Conservation (phyloP, 2,888 invertebrate species). For the Plebejus argus region DNA sequence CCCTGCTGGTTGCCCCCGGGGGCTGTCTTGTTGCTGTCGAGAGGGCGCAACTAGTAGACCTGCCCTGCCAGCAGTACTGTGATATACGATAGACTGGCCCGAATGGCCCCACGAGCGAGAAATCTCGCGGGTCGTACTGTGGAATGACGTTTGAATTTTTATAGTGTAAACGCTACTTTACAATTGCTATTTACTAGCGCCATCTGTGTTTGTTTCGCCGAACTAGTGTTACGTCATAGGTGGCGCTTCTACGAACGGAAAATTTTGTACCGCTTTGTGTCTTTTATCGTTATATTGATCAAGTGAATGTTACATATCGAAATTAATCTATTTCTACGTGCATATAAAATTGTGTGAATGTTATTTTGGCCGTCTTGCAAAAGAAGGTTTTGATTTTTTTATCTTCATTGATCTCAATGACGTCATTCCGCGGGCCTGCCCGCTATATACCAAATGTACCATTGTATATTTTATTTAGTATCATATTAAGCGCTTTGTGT, state of each 20-base stretch:
- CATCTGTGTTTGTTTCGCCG: not conserved
- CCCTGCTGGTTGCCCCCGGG: conserved; percentile 65
- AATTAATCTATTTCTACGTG: not conserved
- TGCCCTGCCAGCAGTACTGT: conserved; percentile 60
- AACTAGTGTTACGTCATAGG: not conserved
- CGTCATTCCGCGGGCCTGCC: conserved; percentile 57
- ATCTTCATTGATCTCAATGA: conserved; percentile 64
- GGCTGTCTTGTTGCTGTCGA: conserved; percentile 73
- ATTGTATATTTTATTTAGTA: conserved; percentile 63
- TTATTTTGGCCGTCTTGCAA: not conserved
- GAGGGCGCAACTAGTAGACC: conserved; percentile 66
- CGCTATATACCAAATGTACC: conserved; percentile 73
- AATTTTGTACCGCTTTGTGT: not conserved
- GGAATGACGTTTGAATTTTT: conserved; percentile 41
- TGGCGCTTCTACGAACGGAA: conserved; percentile 8
- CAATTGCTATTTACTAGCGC: not conserved
- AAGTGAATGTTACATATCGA: not conserved
- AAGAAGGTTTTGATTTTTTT: not conserved
- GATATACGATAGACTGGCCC: conserved; percentile 68
- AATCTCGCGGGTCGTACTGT: conserved; percentile 61
- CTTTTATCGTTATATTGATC: not conserved
- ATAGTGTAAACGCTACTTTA: not conserved
- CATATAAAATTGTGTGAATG: conserved; percentile 56
- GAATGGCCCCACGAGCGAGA: conserved; percentile 36
- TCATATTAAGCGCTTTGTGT: conserved; percentile 69